Percentiles rank a stretch among this genome's conserved stretches.
phyloP scores from a whole-genome alignment of 2,888 invertebrate genomes.

The Hirtodrosophila histrioides region DNA sequence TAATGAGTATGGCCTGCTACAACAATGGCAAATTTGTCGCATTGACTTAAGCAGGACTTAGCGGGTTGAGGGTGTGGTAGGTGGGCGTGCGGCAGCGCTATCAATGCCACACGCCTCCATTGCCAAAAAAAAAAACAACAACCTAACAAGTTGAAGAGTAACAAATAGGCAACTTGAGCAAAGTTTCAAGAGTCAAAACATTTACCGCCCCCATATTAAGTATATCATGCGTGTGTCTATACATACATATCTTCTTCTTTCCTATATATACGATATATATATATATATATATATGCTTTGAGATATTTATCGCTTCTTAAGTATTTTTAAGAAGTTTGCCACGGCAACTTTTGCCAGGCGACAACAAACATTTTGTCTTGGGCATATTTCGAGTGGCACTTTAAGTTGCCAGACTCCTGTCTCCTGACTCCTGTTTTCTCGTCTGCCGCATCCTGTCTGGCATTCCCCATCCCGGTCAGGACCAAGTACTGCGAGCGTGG shows the following conservation, averaged over 20 bases:
- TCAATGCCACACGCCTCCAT: slow-evolving; percentile 19
- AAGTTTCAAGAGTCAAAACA: slow-evolving; percentile 70
- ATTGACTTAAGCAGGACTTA: not conserved
- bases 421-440: not conserved
- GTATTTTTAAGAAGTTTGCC: slow-evolving; percentile 76
- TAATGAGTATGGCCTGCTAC: slow-evolving; percentile 52
- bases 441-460: slow-evolving; percentile 9
- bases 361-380: slow-evolving; percentile 64
- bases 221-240: slow-evolving; percentile 32
- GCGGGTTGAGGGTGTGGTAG: not conserved
- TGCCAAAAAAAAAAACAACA: slow-evolving; percentile 19
- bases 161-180: slow-evolving; percentile 69
- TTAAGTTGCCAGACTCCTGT: slow-evolving; percentile 51
- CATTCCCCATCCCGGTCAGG: not conserved
- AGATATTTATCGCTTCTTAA: slow-evolving; percentile 77
- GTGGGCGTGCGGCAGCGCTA: slow-evolving; percentile 20
- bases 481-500: slow-evolving; percentile 6
- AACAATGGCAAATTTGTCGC: slow-evolving; percentile 41
- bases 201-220: slow-evolving; percentile 30
- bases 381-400: slow-evolving; percentile 61
- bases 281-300: slow-evolving; percentile 49
- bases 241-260: not conserved
- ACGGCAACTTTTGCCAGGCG: slow-evolving; percentile 59
- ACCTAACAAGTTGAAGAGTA: slow-evolving; percentile 39
- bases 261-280: not conserved